Conservation (phyloP, 2,888 invertebrate genomes). For the Lacanobia oleracea region DNA sequence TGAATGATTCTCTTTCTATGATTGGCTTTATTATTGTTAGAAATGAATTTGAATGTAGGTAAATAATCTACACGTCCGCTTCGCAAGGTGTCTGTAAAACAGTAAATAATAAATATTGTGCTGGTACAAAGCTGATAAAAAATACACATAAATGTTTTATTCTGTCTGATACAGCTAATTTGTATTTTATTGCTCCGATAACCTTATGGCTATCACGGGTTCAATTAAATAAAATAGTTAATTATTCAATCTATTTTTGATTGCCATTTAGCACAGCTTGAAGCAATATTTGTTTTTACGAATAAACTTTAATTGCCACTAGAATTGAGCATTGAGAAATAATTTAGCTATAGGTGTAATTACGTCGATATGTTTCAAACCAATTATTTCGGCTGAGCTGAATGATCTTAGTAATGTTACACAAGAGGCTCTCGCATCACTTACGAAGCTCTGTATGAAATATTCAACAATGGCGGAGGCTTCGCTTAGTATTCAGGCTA, state of each 20-base stretch:
- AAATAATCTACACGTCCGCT: conserved; percentile 7
- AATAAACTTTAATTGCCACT: conserved; percentile 61
- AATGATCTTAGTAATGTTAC: conserved; percentile 57
- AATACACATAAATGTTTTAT: conserved; percentile 22
- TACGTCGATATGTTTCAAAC: conserved; percentile 36
- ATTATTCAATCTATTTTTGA: conserved; percentile 55
- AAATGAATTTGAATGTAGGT: conserved; percentile 12
- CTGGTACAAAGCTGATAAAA: conserved; percentile 23
- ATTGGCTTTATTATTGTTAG: conserved; percentile 34
- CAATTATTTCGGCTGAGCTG: conserved; percentile 50
- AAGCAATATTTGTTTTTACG: conserved; percentile 61
- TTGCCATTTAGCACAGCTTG: conserved; percentile 46
- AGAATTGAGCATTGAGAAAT: conserved; percentile 48
- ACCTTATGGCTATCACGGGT: conserved; percentile 38
- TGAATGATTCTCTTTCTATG: conserved; percentile 30
- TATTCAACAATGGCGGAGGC: conserved; percentile 78
- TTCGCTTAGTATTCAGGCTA: conserved; percentile 84
- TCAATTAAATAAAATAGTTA: conserved; percentile 54
- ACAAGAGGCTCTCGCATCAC: conserved; percentile 65
- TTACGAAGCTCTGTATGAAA: conserved; percentile 76
- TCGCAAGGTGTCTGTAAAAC: conserved; percentile 1
- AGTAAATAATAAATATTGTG: conserved; percentile 10
- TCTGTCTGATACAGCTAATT: conserved; percentile 38
- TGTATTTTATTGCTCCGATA: conserved; percentile 57
- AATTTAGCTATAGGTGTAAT: conserved; percentile 31